phyloP scores from a whole-genome alignment of 1,140 invertebrate genomes.

The Radopholus similis region DNA sequence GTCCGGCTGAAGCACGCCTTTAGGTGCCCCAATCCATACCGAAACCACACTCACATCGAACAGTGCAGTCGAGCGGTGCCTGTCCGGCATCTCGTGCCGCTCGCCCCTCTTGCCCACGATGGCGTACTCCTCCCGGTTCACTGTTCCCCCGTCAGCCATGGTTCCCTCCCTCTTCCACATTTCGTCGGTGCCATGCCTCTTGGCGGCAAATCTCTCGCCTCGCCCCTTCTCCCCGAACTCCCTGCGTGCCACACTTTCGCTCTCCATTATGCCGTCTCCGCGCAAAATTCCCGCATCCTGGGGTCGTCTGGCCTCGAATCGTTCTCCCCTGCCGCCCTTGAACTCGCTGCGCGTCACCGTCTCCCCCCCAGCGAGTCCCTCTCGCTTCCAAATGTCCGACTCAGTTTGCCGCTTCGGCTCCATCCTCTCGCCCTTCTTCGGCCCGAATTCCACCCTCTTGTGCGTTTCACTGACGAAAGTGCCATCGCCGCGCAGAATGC shows the following conservation, averaged over 20 bases:
- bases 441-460: constrained; percentile 14
- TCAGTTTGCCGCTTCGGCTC: constrained; percentile 23
- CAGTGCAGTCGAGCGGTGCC: not conserved
- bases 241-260: not conserved
- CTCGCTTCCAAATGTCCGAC: constrained; percentile 30
- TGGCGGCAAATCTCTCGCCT: constrained; percentile 4
- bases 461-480: constrained; percentile 24
- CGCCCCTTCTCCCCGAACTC: constrained; percentile 7
- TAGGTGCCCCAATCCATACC: not conserved
- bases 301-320: constrained; percentile 18
- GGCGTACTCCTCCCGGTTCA: constrained; percentile 7
- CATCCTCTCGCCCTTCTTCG: constrained; percentile 17
- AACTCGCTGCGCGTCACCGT: constrained; percentile 19
- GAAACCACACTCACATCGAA: not conserved
- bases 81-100: constrained; percentile 8
- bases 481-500: constrained; percentile 18
- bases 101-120: constrained; percentile 13
- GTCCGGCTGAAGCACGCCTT: not conserved
- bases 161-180: constrained; percentile 1
- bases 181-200: not conserved
- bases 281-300: constrained; percentile 18
- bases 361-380: constrained; percentile 8
- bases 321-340: constrained; percentile 6
- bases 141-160: constrained; percentile 5
- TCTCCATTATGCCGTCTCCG: constrained; percentile 2